phyloP scores from a whole-genome alignment of 2,888 invertebrate species.

The Pristionchus arcanus region DNA sequence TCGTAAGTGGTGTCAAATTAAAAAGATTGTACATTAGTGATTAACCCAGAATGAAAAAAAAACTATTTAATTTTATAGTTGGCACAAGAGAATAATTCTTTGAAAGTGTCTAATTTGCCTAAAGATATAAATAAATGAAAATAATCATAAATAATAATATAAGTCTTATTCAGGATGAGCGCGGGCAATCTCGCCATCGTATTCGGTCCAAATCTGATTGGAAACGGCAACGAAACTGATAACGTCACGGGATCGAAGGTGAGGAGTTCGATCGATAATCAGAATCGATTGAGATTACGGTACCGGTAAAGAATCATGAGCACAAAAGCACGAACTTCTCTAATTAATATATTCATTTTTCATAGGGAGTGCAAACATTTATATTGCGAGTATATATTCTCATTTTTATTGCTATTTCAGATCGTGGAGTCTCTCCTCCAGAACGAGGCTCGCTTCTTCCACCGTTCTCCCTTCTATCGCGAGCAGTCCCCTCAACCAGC shows the following conservation, averaged over 20 bases:
- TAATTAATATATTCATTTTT: too few relatives aligned
- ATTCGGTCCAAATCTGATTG: slow-evolving; percentile 94
- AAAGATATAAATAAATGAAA: too few relatives aligned
- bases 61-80: too few relatives aligned
- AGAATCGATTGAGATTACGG: too few relatives aligned
- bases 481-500: not conserved
- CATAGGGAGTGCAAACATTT: not conserved
- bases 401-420: too few relatives aligned
- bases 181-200: slow-evolving; percentile 96
- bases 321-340: too few relatives aligned
- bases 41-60: not conserved
- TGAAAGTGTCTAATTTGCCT: too few relatives aligned
- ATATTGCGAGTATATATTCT: not conserved
- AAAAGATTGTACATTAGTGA: too few relatives aligned
- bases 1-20: too few relatives aligned
- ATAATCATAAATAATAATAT: not conserved
- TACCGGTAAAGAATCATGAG: too few relatives aligned
- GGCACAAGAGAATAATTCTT: too few relatives aligned
- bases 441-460: slow-evolving; percentile 65
- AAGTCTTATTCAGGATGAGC: slow-evolving; percentile 88
- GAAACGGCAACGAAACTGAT: slow-evolving; percentile 80
- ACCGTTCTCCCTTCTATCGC: slow-evolving; percentile 51
- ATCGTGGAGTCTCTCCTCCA: slow-evolving; percentile 66
- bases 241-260: slow-evolving; percentile 62
- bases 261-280: not conserved